A percentile compares a stretch with the other conserved stretches of the same genome.
Conservation (phyloP, 2,113 vertebrate species). For the Sprattus sprattus region DNA sequence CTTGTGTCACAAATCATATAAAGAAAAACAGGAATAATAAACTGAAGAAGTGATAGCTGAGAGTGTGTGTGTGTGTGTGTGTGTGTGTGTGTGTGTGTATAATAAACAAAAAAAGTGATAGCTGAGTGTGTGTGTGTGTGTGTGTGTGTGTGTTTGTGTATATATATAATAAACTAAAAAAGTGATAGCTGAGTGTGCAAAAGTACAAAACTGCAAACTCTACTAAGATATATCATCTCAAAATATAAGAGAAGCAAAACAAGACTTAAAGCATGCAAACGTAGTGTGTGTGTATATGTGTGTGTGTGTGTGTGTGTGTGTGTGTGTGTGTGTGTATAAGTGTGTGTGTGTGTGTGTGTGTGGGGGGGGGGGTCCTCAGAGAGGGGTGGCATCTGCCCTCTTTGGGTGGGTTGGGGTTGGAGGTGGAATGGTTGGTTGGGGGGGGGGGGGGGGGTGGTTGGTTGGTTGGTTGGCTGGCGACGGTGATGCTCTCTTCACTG, state of each 20-base stretch:
- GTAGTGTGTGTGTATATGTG: too few species aligned
- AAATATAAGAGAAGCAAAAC: slow-evolving; percentile 75
- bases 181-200: slow-evolving; percentile 89
- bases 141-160: too few species aligned
- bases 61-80: too few species aligned
- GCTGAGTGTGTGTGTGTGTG: slow-evolving; percentile 75
- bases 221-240: slow-evolving; percentile 82
- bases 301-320: too few species aligned
- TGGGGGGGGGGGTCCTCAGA: slow-evolving; percentile 51
- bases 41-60: too few species aligned
- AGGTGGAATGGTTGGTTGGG: slow-evolving; percentile 72
- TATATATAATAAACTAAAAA: slow-evolving; percentile 66
- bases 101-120: slow-evolving; percentile 75
- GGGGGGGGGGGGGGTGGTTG: slow-evolving; percentile 37
- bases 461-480: slow-evolving; percentile 73
- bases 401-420: slow-evolving; percentile 50
- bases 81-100: too few species aligned
- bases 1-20: slow-evolving; percentile 76
- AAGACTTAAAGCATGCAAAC: slow-evolving; percentile 81
- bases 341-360: slow-evolving; percentile 15
- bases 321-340: background rate
- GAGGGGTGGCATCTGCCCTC: slow-evolving; percentile 79
- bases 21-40: slow-evolving; percentile 45
- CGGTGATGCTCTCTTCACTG: slow-evolving; percentile 74
- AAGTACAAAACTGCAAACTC: slow-evolving; percentile 92